These are phyloP conservation scores for Aphyosemion australe DNA, from an alignment of 2,113 vertebrate species.

Conservation along the genomic window DNA sequence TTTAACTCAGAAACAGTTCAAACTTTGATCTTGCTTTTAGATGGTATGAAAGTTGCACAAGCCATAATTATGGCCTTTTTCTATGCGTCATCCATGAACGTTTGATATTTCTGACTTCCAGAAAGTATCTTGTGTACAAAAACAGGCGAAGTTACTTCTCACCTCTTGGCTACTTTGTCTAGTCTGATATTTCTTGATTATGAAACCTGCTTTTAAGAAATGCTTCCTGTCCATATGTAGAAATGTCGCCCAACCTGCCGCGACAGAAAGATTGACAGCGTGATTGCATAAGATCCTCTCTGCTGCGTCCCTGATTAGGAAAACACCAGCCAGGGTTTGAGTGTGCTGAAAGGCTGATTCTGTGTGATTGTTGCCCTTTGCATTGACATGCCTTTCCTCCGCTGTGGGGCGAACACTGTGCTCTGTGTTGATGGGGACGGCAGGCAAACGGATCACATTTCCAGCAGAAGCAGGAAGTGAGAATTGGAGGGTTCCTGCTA, in stretches of 20 bases:
- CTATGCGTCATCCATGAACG: conserved; percentile 21
- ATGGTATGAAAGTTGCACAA: conserved; percentile 53
- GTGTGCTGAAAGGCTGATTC: conserved; percentile 65
- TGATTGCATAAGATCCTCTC: conserved; percentile 61
- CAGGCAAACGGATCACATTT: conserved; percentile 65
- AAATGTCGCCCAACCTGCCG: conserved; percentile 12
- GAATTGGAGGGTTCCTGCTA: conserved; percentile 77
- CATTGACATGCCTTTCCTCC: conserved; percentile 49
- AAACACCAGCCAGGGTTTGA: conserved; percentile 50
- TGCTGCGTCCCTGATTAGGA: conserved; percentile 39
- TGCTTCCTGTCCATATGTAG: conserved; percentile 11
- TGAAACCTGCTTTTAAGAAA: conserved; percentile 23
- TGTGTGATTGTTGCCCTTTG: conserved; percentile 52
- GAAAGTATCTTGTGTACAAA: conserved; percentile 16
- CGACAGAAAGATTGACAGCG: conserved; percentile 25
- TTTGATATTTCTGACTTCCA: neutral
- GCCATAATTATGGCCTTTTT: conserved; percentile 54
- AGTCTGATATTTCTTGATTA: conserved; percentile 9
- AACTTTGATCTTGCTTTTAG: conserved; percentile 50
- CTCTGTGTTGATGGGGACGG: conserved; percentile 60
- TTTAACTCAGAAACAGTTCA: conserved; percentile 30
- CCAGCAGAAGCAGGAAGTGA: conserved; percentile 78
- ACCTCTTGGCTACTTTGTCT: neutral
- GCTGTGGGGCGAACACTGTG: conserved; percentile 58
- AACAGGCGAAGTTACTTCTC: neutral